Percentiles rank a stretch among this genome's conserved stretches.
Conservation (phyloP, 2,888 invertebrate genomes). For the Gonocerus acuteangulatus region DNA sequence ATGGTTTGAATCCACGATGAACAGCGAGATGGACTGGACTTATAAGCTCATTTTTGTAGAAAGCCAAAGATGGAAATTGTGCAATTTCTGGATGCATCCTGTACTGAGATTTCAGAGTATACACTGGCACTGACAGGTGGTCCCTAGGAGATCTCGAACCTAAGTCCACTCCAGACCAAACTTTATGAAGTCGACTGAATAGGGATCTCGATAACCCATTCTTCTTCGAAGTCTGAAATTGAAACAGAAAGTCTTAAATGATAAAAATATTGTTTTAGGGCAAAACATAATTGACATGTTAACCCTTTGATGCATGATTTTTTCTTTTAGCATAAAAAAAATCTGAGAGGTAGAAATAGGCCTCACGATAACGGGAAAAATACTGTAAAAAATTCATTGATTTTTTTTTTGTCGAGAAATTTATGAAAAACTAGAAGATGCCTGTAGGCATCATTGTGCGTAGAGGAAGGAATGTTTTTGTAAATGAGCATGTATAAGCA, state of each 20-base stretch:
- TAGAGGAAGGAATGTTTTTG: too few relatives aligned
- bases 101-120: constrained; percentile 61
- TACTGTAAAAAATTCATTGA: too few relatives aligned
- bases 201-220: constrained; percentile 66
- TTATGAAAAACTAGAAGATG: too few relatives aligned
- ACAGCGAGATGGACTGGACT: constrained; percentile 25
- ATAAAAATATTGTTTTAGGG: too few relatives aligned
- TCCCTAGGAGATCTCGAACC: neutral
- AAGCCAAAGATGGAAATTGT: constrained; percentile 65
- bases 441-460: too few relatives aligned
- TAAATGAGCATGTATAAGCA: too few relatives aligned
- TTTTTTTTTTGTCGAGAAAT: too few relatives aligned
- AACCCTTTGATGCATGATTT: too few relatives aligned
- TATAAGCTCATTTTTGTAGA: constrained; percentile 41
- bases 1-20: constrained; percentile 44
- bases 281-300: too few relatives aligned
- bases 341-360: too few relatives aligned
- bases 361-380: too few relatives aligned
- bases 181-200: constrained; percentile 61
- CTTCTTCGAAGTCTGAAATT: constrained; percentile 57
- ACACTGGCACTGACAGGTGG: constrained; percentile 5
- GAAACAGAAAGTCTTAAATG: neutral
- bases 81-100: constrained; percentile 79
- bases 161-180: constrained; percentile 43
- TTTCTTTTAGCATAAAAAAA: too few relatives aligned